Conservation (phyloP, 2,113 vertebrate genomes). For the Dasypus novemcinctus region DNA sequence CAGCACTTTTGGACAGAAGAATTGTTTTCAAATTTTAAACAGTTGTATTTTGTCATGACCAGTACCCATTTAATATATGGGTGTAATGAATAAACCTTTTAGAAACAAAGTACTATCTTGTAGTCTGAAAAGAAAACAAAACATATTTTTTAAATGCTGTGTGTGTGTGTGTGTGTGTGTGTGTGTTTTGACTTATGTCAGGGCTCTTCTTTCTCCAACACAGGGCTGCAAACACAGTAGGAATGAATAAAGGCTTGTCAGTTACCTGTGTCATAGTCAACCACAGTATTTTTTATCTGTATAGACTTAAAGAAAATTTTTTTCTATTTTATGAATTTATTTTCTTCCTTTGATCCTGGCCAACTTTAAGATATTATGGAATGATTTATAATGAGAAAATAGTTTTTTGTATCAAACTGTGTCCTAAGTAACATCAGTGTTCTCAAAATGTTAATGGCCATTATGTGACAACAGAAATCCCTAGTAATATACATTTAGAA, state of each 20-base stretch:
- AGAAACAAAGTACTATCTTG: background rate
- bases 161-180: too few relatives aligned
- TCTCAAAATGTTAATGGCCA: background rate
- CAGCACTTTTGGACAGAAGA: background rate
- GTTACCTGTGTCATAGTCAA: background rate
- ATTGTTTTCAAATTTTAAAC: background rate
- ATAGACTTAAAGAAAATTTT: background rate
- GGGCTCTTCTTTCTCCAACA: background rate
- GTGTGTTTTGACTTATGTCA: too few relatives aligned
- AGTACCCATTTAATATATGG: too few relatives aligned
- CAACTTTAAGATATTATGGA: background rate
- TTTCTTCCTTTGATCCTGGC: background rate
- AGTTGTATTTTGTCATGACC: background rate
- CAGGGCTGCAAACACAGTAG: background rate
- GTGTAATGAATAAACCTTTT: background rate
- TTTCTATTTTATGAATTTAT: background rate
- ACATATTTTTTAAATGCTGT: background rate
- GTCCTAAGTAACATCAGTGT: background rate
- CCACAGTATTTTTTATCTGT: background rate
- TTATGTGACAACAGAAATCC: background rate
- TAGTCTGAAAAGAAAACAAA: too few relatives aligned
- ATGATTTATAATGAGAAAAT: background rate
- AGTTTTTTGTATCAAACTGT: background rate
- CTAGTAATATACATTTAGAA: background rate
- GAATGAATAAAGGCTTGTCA: background rate